Conservation (phyloP, 2,113 vertebrate genomes). For the Caracal caracal region DNA sequence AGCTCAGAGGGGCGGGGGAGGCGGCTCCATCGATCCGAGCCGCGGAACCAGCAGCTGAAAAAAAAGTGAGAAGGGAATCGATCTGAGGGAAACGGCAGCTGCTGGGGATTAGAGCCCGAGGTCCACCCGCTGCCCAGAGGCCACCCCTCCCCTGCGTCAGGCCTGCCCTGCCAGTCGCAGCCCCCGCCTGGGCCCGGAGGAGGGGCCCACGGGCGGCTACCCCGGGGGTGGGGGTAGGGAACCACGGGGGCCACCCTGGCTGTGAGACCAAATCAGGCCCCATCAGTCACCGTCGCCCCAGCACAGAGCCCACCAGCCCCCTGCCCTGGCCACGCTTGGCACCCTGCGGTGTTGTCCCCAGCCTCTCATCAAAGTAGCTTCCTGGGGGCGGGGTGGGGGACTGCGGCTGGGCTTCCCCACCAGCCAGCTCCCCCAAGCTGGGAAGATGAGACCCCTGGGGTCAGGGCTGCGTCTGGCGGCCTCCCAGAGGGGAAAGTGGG, state of each 20-base stretch:
- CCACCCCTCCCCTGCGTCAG: conserved; percentile 63
- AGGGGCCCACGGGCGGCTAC: neutral
- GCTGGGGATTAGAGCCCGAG: conserved; percentile 80
- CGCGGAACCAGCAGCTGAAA: conserved; percentile 77
- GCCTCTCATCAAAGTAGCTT: conserved; percentile 7
- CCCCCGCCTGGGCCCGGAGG: neutral
- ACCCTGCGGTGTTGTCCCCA: neutral
- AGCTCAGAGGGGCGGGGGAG: conserved; percentile 77
- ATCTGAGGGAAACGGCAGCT: conserved; percentile 82
- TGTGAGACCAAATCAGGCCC: neutral
- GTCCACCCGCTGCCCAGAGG: conserved; percentile 55
- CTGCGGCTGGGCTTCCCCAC: neutral
- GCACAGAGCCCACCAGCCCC: neutral
- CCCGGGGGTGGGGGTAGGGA: neutral
- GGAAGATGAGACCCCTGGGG: neutral
- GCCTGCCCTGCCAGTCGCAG: neutral
- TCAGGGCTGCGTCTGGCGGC: neutral
- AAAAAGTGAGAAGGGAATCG: conserved; percentile 83
- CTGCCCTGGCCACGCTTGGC: neutral
- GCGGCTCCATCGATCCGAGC: conserved; percentile 80
- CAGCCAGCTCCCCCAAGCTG: neutral
- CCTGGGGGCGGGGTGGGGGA: neutral
- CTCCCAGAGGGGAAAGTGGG: neutral
- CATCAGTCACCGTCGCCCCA: neutral
- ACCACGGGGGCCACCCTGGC: neutral